Conservation (phyloP, 2,113 vertebrate species). For the Pleuronectes platessa region DNA sequence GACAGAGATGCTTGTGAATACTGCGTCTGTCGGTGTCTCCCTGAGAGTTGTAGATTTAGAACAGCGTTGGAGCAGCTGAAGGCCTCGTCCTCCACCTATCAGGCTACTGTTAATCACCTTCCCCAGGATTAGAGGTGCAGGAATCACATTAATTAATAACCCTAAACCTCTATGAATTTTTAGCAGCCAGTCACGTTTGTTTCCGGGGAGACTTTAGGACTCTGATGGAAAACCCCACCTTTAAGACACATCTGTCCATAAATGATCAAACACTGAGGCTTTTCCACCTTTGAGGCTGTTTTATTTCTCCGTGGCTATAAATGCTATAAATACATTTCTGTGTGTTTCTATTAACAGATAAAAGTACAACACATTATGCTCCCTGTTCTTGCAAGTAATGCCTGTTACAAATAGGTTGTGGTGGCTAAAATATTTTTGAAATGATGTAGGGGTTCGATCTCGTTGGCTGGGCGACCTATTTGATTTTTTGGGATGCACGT, state of each 20-base stretch:
- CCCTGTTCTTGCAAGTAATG: too few species aligned
- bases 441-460: too few species aligned
- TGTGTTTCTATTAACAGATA: too few species aligned
- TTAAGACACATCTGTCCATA: not conserved
- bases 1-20: conserved; percentile 9
- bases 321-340: too few species aligned
- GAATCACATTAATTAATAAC: conserved; percentile 54
- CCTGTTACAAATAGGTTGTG: too few species aligned
- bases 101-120: conserved; percentile 47
- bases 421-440: too few species aligned
- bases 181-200: conserved; percentile 30
- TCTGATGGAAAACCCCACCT: conserved; percentile 29
- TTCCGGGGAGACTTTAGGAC: conserved; percentile 11
- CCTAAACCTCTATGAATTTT: conserved; percentile 38
- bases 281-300: not conserved
- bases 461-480: too few species aligned
- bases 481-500: too few species aligned
- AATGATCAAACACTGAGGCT: not conserved
- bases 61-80: too few species aligned
- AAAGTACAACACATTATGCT: not conserved
- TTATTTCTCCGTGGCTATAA: too few species aligned
- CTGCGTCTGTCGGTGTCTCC: conserved; percentile 14
- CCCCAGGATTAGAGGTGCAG: conserved; percentile 38
- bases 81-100: conserved; percentile 23
- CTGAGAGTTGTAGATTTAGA: conserved; percentile 40